Evolutionary conservation across 1,140 invertebrate genomes (phyloP).

Genomic region (Lanistes nyassanus): DNA sequence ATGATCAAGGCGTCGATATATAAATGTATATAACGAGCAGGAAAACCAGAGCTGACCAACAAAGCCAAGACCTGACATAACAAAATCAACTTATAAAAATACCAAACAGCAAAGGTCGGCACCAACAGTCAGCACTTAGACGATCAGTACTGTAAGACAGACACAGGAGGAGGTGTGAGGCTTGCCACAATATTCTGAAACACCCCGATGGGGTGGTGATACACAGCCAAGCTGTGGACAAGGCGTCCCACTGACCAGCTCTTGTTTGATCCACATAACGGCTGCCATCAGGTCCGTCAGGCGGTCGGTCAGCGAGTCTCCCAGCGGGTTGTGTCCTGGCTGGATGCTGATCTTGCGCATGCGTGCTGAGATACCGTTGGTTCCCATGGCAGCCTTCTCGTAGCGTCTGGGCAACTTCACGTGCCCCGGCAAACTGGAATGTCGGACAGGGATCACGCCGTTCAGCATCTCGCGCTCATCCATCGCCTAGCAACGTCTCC

Average conservation of each 20-base stretch:
- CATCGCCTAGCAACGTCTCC: constrained; percentile 1
- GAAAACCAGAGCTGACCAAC: no score
- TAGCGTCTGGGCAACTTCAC: constrained; percentile 45
- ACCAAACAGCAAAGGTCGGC: no score
- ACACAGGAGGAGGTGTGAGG: no score
- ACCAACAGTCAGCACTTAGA: no score
- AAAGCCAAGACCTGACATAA: no score
- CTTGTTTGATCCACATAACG: constrained; percentile 50
- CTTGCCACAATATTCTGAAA: no score
- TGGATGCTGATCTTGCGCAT: constrained; percentile 39
- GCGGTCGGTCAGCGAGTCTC: constrained; percentile 33
- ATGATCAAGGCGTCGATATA: no score
- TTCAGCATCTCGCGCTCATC: constrained; percentile 35
- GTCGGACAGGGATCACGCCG: constrained; percentile 41
- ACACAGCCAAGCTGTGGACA: not conserved
- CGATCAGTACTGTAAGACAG: no score
- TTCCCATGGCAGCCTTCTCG: constrained; percentile 33
- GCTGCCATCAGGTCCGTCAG: constrained; percentile 45
- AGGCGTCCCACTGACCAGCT: constrained; percentile 39
- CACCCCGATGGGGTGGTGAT: no score
- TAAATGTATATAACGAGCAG: no score
- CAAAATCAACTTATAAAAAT: no score
- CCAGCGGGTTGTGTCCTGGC: constrained; percentile 7
- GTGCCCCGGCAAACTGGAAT: constrained; percentile 36
- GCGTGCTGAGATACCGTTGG: constrained; percentile 24